Evolutionary conservation across 2,113 vertebrate genomes (phyloP), one percentile per base, ranked within the genome.

Genomic region (Varanus komodoensis): DNA sequence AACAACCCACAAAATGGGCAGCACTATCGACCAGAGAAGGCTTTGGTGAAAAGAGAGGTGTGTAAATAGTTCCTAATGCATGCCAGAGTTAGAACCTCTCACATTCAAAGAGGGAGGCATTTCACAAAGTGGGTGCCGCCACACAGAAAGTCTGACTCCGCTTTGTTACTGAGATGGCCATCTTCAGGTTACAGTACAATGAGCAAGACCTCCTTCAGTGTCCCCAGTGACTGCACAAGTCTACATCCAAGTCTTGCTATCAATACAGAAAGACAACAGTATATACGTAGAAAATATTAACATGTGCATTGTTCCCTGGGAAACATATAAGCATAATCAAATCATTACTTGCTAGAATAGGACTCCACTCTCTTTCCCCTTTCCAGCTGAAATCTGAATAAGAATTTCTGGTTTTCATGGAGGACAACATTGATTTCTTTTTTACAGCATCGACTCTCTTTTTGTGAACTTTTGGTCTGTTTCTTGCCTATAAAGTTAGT

Each of bases 351-450:
- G 2, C 11, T 91, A 87, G 82, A 95, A 87, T 4, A 91, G 90
- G 91, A 3, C 5, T 84, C 8, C 78, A 2, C 54, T 82, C n/a
- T 5, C 50, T 21, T 57, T 90, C 90, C 81, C 88, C 27, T 54
- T 5, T 88, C 87, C 17, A 80, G 71, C 34, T 77, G 84, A 91
- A 91, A 93, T 75, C 6, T 88, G 74, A 91, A 81, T 29, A 78
- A 44, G 32, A 44, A 11, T 17, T 11, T 77, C 75, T 81, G 88
- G 32, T 91, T 91, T 52, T 25, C 54, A 79, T 2, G 64, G 87
- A 29, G 81, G 21, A 91, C 34, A 75, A 25, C 68, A 64, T 2
- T 57, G 4, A 75, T 34, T 9, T 71, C 29, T 2, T 61, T 11
- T 44, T 44, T 44, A 44, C 38, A 38, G 50, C 67, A 44, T 54